Base-by-base conservation (phyloP, 2,113 vertebrate species). In the Electrona antarctica region DNA sequence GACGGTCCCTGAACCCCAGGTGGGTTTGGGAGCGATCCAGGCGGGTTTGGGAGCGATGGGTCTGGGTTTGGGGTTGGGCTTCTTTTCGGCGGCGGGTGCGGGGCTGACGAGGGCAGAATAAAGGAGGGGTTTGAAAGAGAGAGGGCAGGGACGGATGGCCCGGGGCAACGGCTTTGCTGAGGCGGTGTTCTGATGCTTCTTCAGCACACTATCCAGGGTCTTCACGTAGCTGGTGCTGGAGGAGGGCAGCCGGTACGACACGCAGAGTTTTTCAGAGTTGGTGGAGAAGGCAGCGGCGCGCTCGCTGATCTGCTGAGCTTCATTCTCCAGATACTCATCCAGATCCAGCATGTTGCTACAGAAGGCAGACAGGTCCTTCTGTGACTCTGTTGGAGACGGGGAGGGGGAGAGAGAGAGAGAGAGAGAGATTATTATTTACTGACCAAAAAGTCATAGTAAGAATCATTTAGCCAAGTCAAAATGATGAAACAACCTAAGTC, bases 141-240 rank as follows among this genome's bases (percentile, higher is more conserved):
- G 79, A 48, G 91, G 88, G 45, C 91, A 88, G 6, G 91, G 94
- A 33, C 4, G 87, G 83, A 55, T 92, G 86, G 80, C 2, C 60
- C 41, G 56, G 6, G 0, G 3, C 0, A 65, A 3, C 1, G 8
- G 2, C 10, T 28, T 93, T 74, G 84, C 83, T 0, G 69, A 3
- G 14, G 21, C 21, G 21, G 82, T 45, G 13, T 90, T 92, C 8
- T 93, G 94, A 54, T 94, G 94, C 91, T 95, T 41, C 33, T 6
- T 96, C 58, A 98, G 90, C 9, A 94, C 94, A 33, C 96, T 98
- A 81, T 98, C 96, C 0, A 99, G 91, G 1, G 97, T 98, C 61
- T 95, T 95, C n/a, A 99, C 96, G 0, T 98, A 99, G 84, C 97
- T 98, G 71, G 95, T 94, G 88, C 97, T 95, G 79, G 94, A 97